Evolutionary conservation across 2,888 invertebrate genomes (phyloP).

Genomic region (Xylophagus ater): DNA sequence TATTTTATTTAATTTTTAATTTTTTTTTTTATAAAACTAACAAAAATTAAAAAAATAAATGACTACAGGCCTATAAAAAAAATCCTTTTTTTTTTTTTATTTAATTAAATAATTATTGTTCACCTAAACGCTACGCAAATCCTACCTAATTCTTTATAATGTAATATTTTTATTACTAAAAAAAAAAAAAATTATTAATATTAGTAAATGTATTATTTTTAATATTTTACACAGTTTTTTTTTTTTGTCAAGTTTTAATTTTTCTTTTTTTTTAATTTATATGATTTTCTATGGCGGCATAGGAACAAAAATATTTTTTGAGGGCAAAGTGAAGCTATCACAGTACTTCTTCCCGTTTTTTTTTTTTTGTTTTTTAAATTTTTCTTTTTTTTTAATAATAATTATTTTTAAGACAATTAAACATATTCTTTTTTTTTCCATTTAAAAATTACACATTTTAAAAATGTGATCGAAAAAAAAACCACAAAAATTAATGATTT

Average conservation of each 20-base stretch:
- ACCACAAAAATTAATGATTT: no score
- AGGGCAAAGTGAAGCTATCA: conserved; percentile 29
- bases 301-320: conserved; percentile 21
- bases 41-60: no score
- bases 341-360: conserved; percentile 28
- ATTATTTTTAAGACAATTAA: conserved; percentile 1
- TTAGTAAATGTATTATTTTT: not conserved
- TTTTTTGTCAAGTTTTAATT: conserved; percentile 7
- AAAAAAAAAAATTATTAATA: not conserved
- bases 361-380: conserved; percentile 11
- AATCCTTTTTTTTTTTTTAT: no score
- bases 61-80: no score
- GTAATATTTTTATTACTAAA: no score
- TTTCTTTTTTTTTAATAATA: conserved; percentile 1
- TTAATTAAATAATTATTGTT: no score
- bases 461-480: conserved; percentile 15
- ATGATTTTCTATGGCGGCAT: conserved; percentile 21
- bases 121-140: no score
- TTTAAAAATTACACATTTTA: conserved; percentile 18
- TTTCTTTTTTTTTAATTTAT: conserved; percentile 13
- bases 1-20: no score
- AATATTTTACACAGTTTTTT: not conserved
- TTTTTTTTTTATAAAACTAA: no score
- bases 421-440: conserved; percentile 12
- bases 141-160: no score